Evolutionary conservation across 2,113 vertebrate species (phyloP).

Genomic region (Ptyas mucosa): DNA sequence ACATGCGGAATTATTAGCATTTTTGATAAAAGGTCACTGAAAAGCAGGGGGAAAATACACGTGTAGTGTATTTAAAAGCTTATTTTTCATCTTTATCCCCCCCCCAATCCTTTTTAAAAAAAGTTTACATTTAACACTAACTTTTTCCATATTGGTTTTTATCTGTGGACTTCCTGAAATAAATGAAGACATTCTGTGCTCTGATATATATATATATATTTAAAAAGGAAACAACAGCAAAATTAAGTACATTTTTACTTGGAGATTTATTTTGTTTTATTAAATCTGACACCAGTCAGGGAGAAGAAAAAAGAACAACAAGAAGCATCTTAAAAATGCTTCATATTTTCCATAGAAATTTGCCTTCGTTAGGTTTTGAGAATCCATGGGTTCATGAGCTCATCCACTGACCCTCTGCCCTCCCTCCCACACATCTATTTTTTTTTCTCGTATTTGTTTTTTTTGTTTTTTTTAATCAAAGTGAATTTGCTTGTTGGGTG

Average conservation of each 20-base stretch:
- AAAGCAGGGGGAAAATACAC: not conserved
- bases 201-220: not conserved
- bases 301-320: conserved; percentile 67
- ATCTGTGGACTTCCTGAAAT: conserved; percentile 25
- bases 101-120: not conserved
- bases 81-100: not conserved
- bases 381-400: conserved; percentile 63
- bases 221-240: conserved; percentile 65
- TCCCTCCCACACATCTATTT: conserved; percentile 33
- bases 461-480: conserved; percentile 70
- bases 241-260: conserved; percentile 69
- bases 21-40: not conserved
- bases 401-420: conserved; percentile 43
- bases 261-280: conserved; percentile 80
- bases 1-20: not conserved
- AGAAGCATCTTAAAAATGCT: conserved; percentile 50
- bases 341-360: conserved; percentile 49
- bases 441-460: not conserved
- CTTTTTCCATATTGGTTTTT: conserved; percentile 20
- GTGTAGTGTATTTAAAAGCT: not conserved
- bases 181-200: conserved; percentile 29
- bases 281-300: conserved; percentile 74
- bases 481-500: conserved; percentile 73
- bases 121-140: not conserved
- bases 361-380: conserved; percentile 60